Evolutionary conservation across 64 coral and sea anemone species (phyloP), one percentile per base, ranked within the genome.

Genomic region (Anthopleura sola): DNA sequence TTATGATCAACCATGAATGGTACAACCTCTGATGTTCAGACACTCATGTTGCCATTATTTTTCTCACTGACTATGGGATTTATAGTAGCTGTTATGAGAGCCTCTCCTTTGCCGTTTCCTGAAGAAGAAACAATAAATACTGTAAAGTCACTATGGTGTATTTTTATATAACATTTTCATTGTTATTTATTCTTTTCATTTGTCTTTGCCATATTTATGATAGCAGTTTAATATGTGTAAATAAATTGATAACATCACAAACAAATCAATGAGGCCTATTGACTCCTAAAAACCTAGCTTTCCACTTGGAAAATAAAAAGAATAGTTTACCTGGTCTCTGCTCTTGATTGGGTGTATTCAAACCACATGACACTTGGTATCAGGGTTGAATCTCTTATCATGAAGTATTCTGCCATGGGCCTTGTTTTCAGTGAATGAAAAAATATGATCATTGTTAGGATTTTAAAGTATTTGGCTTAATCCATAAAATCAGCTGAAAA

Each of bases 311-410:
- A n/a, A n/a, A n/a, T n/a, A n/a, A n/a, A n/a, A n/a, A n/a, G n/a
- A n/a, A 56, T 18, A 86, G n/a, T 71, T 71, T 80, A 94, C 96
- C 93, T 94, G 69, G 93, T 89, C 87, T 98, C 96, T 82, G 90
- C 90, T 53, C 96, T 91, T 80, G 96, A 94, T 19, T 91, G 86
- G 34, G 96, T 98, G 84, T 98, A 98, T 78, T 98, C 96, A 92
- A 98, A 98, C 96, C 96, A 98, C 87, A 98, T 94, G 37, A 98
- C 92, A 87, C 92, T 92, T n/a, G 96, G 96, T 76, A 98, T 98
- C 24, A 94, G 60, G 6, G 96, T 98, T 78, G 96, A 98, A 66
- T 98, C 96, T 78, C 96, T 89, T 49, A 98, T 81, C 96, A 98
- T 94, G n/a, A 98, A 69, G 74, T 98, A 98, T 82, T 98, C 96